These are phyloP conservation scores for Teleogryllus occipitalis DNA, from an alignment of 1,140 invertebrate genomes.

Conservation along the genomic window DNA sequence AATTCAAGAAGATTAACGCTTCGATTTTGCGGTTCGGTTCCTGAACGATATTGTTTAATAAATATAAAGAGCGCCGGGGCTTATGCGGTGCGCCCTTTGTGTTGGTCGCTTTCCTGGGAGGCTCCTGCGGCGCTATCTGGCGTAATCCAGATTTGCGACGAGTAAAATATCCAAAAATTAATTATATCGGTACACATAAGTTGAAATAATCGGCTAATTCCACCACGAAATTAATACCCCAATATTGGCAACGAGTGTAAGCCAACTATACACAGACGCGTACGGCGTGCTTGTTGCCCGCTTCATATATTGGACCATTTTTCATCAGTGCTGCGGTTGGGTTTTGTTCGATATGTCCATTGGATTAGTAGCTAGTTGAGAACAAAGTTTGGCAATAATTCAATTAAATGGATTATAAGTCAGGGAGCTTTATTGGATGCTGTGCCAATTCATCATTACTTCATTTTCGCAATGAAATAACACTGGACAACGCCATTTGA, in stretches of 20 bases:
- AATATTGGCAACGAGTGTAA: not conserved
- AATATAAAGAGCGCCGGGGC: not conserved
- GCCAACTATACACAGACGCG: not conserved
- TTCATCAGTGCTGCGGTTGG: too few species aligned
- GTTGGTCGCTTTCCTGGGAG: too few species aligned
- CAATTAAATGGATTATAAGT: too few species aligned
- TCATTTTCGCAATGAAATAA: too few species aligned
- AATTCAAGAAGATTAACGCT: not conserved
- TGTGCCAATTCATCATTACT: too few species aligned
- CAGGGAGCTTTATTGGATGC: too few species aligned
- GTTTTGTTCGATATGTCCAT: too few species aligned
- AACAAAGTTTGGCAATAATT: too few species aligned
- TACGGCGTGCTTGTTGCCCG: too few species aligned
- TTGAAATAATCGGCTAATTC: not conserved
- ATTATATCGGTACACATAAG: not conserved
- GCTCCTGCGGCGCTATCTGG: not conserved
- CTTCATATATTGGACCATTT: too few species aligned
- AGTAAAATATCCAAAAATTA: not conserved
- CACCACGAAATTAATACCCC: not conserved
- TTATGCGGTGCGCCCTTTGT: not conserved
- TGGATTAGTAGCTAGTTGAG: too few species aligned
- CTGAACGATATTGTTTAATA: not conserved
- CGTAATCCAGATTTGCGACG: not conserved
- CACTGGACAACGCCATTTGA: too few species aligned
- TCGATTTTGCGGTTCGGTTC: not conserved